Conservation (phyloP, 2,797 vertebrate species). For the Peromyscus nudipes region DNA sequence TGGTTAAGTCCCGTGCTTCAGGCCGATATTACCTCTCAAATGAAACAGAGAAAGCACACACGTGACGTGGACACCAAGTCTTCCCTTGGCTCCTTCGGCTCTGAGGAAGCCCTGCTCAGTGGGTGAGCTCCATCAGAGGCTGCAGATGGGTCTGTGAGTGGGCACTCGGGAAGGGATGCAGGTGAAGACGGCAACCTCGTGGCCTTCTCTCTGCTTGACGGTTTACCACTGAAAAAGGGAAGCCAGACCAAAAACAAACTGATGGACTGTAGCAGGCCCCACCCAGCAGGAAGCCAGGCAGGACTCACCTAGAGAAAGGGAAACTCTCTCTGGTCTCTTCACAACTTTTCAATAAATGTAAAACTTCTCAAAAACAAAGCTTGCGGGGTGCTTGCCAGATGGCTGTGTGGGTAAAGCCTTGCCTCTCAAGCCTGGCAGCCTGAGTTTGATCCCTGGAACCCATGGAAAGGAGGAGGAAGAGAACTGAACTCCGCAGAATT, state of each 20-base stretch:
- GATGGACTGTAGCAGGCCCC: neutral
- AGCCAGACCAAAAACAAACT: neutral
- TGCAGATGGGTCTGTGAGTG: neutral
- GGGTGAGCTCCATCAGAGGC: neutral
- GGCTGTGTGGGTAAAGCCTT: neutral
- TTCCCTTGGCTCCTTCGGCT: neutral
- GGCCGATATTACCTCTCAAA: neutral
- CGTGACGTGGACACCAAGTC: neutral
- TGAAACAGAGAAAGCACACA: neutral
- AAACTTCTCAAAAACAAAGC: conserved; percentile 16
- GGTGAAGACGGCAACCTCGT: neutral
- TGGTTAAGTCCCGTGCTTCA: neutral
- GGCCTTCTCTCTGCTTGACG: neutral
- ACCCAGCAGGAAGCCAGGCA: fast-evolving
- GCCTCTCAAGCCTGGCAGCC: neutral
- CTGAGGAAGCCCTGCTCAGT: neutral
- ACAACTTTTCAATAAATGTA: neutral
- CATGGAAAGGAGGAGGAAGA: neutral
- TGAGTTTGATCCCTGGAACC: neutral
- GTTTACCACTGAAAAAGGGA: conserved; percentile 9
- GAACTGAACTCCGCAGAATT: neutral
- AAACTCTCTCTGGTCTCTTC: neutral
- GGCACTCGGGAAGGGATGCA: neutral
- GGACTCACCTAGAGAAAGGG: neutral
- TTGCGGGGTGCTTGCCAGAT: neutral